A percentile compares a stretch with the other conserved stretches of the same genome.
Evolutionary conservation across 2,888 invertebrate genomes (phyloP).

Genomic region (Agrotis ipsilon): DNA sequence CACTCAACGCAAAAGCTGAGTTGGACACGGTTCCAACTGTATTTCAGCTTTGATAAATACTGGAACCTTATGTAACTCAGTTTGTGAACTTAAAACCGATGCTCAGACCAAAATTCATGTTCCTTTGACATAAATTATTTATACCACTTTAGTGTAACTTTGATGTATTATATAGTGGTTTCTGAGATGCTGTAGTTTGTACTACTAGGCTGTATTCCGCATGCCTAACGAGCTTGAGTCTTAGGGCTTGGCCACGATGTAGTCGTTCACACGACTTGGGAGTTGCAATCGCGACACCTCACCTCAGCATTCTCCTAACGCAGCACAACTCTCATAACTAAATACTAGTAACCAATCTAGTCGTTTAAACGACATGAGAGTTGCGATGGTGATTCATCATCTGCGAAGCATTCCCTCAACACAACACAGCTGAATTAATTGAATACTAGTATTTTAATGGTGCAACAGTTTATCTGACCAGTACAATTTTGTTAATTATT

Average conservation of each 20-base stretch:
- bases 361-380: too few species aligned
- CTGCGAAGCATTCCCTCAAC: too few species aligned
- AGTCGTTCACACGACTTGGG: too few species aligned
- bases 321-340: too few species aligned
- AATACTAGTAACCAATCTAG: too few species aligned
- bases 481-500: too few species aligned
- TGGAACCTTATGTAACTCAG: slow-evolving; percentile 59
- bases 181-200: neutral
- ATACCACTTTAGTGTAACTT: slow-evolving; percentile 32
- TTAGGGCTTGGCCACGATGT: neutral
- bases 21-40: slow-evolving; percentile 60
- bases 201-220: neutral
- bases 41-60: slow-evolving; percentile 72
- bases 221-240: slow-evolving; percentile 8
- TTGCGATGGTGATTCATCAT: too few species aligned
- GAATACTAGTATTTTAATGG: too few species aligned
- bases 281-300: too few species aligned
- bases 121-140: slow-evolving; percentile 56
- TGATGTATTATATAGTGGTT: slow-evolving; percentile 39
- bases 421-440: too few species aligned
- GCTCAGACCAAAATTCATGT: slow-evolving; percentile 52
- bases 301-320: too few species aligned
- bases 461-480: too few species aligned
- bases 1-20: slow-evolving; percentile 39
- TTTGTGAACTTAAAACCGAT: slow-evolving; percentile 56